Percentiles rank a stretch among this genome's conserved stretches.
Evolutionary conservation across 2,888 invertebrate genomes (phyloP).

Genomic region (Listrodromus nycthemerus): DNA sequence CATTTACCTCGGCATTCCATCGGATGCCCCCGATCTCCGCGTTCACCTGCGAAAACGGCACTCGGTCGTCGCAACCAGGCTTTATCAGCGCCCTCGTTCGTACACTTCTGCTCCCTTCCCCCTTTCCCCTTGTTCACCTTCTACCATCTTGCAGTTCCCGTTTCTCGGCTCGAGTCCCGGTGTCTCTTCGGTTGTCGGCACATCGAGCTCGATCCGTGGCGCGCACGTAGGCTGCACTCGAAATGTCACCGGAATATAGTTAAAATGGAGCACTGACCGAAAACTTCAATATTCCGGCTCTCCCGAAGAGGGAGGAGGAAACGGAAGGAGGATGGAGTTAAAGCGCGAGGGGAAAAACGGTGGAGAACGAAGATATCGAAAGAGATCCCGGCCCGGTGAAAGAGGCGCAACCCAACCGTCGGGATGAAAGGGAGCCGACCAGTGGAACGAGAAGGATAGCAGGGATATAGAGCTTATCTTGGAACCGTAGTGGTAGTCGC

Average conservation of each 20-base stretch:
- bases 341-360: not conserved
- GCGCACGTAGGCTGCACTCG: conserved; percentile 42
- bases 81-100: conserved; percentile 30
- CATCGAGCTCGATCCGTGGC: conserved; percentile 26
- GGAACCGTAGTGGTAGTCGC: conserved; percentile 45
- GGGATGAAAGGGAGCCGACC: conserved; percentile 56
- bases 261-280: conserved; percentile 79
- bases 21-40: conserved; percentile 36
- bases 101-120: conserved; percentile 19
- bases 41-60: conserved; percentile 38
- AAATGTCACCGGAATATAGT: conserved; percentile 71
- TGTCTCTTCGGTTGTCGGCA: conserved; percentile 59
- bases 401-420: conserved; percentile 44
- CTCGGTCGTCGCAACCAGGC: conserved; percentile 3
- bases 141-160: conserved; percentile 49
- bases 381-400: conserved; percentile 47
- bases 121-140: conserved; percentile 37
- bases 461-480: conserved; percentile 61
- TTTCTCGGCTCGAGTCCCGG: conserved; percentile 41
- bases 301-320: conserved; percentile 66
- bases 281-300: conserved; percentile 79
- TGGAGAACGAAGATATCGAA: conserved; percentile 59
- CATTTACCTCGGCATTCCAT: conserved; percentile 33
- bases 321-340: conserved; percentile 22
- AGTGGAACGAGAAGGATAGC: conserved; percentile 35